Evolutionary conservation across 2,888 invertebrate species (phyloP).

Genomic region (Plagodis pulveraria): DNA sequence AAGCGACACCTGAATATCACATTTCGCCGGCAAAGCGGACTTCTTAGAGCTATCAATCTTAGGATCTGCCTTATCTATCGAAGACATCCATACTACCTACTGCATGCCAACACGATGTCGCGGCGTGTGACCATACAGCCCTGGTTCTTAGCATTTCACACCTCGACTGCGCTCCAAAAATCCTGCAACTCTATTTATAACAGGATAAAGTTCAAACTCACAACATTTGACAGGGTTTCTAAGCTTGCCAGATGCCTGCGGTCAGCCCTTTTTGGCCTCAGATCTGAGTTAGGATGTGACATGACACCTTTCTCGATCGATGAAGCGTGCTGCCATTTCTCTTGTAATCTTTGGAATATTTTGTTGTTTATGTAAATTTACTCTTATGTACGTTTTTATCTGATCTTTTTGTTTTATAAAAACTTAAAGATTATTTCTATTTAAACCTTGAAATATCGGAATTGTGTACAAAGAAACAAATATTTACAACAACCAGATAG

Average conservation of each 20-base stretch:
- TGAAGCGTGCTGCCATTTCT: constrained; percentile 58
- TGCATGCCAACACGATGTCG: constrained; percentile 65
- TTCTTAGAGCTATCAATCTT: constrained; percentile 43
- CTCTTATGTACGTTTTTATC: no score
- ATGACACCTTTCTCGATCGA: constrained; percentile 63
- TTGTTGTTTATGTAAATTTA: constrained; percentile 31
- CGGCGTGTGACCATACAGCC: constrained; percentile 51
- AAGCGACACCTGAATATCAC: constrained; percentile 26
- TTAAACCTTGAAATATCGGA: no score
- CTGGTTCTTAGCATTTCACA: constrained; percentile 64
- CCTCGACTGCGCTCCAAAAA: constrained; percentile 31
- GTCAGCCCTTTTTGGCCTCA: constrained; percentile 61
- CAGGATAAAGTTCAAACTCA: constrained; percentile 10
- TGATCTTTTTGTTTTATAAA: no score
- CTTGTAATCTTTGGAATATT: constrained; percentile 46
- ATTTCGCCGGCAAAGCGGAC: constrained; percentile 31
- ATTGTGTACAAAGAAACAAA: no score
- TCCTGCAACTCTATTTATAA: constrained; percentile 12
- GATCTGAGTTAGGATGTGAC: constrained; percentile 56
- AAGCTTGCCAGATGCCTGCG: constrained; percentile 42
- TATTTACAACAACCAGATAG: no score
- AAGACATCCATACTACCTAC: constrained; percentile 65
- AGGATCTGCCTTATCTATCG: constrained; percentile 68
- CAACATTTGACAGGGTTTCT: constrained; percentile 8
- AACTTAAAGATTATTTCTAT: no score